A percentile compares a stretch with the other conserved stretches of the same genome.
Evolutionary conservation across 2,113 vertebrate genomes (phyloP).

Genomic region (Eudyptes chrysolophus): DNA sequence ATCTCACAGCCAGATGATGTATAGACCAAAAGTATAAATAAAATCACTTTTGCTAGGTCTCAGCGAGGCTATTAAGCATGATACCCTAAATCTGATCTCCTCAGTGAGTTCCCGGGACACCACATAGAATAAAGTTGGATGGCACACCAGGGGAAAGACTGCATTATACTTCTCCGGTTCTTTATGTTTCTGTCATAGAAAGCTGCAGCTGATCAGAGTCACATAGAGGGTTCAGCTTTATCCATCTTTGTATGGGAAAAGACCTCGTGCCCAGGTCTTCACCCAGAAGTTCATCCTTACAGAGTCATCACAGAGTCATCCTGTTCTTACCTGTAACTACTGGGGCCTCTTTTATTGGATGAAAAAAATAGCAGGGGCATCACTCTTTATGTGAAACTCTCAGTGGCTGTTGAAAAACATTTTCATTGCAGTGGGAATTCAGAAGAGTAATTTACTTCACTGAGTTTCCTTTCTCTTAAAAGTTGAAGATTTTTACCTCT

Average conservation of each 20-base stretch:
- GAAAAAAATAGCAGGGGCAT: not conserved
- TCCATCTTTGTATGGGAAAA: not conserved
- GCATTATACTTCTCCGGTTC: not conserved
- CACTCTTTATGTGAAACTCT: not conserved
- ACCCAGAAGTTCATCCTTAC: not conserved
- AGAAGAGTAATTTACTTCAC: not conserved
- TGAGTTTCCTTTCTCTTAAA: not conserved
- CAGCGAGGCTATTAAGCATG: not conserved
- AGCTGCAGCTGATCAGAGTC: not conserved
- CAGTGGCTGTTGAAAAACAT: not conserved
- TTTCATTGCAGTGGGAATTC: not conserved
- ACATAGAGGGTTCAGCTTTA: not conserved
- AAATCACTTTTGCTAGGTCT: not conserved
- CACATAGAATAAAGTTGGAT: not conserved
- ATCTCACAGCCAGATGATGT: not conserved
- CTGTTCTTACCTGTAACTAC: not conserved
- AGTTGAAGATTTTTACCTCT: not conserved
- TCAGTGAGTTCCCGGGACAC: not conserved
- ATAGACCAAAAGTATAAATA: not conserved
- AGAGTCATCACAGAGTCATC: not conserved
- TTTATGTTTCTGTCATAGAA: not conserved
- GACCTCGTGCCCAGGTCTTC: not conserved
- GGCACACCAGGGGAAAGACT: fast-evolving
- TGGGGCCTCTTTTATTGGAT: not conserved
- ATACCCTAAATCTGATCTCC: not conserved